Evolutionary conservation across 2,113 vertebrate species (phyloP), one percentile per base, ranked within the genome.

Genomic region (Epinephelus fuscoguttatus): DNA sequence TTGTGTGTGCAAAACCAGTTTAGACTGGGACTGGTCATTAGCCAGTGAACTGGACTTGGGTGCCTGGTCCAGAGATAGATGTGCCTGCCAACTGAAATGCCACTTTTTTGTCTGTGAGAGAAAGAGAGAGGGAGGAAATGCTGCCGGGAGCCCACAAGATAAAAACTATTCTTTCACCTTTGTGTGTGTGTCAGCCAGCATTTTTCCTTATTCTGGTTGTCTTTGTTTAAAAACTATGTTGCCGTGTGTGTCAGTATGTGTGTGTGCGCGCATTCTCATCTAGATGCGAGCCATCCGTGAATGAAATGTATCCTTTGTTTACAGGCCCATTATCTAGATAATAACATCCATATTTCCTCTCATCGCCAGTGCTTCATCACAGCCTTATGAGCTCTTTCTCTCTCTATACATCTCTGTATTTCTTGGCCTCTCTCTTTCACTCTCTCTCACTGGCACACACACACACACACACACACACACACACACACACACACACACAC

Each of bases 261-360:
- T 33, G 12, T 62, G 30, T 76, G 45, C 56, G 42, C 60, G 13
- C 45, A 11, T 27, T 23, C 25, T 52, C 25, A 49, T 84, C 56
- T 76, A 55, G 76, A 87, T 88, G 52, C 1, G 37, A 90, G 49
- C 78, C 88, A 84, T 81, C 84, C 64, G 25, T 89, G 86, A 91
- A 92, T 87, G 84, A 91, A 91, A 91, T 92, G 84, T 91, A 89
- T 93, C 89, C 80, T 89, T 93, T 91, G 87, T 93, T 93, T 92
- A 89, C 85, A 10, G 85, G 66, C 68, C 88, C 86, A 93, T 94
- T 94, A 93, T 92, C 85, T 85, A 84, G 84, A 90, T 93, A 92
- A 94, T 93, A 92, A 90, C 84, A 82, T 93, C 90, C 88, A 88
- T 92, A 91, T 93, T 92, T 91, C 84, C 79, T 86, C 82, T 82